Evolutionary conservation across 2,888 invertebrate genomes (phyloP).

Genomic region (Tipula helvola): DNA sequence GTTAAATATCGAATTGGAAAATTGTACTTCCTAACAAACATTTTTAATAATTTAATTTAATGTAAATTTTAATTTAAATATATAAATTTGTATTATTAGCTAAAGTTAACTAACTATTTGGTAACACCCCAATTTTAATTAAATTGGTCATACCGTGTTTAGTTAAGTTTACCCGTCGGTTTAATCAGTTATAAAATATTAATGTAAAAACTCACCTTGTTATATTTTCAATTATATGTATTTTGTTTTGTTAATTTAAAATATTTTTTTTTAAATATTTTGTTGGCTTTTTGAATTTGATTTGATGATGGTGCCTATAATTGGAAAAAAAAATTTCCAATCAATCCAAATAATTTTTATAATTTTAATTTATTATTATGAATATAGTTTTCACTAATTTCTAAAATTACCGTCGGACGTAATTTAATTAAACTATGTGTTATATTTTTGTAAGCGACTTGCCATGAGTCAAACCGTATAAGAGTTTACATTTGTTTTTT

Average conservation of each 20-base stretch:
- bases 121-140: background rate
- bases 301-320: slow-evolving; percentile 5
- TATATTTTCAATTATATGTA: background rate
- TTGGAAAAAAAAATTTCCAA: background rate
- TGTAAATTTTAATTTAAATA: background rate
- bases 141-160: too few relatives aligned
- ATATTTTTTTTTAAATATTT: background rate
- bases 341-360: background rate
- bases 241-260: background rate
- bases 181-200: background rate
- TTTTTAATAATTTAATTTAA: too few relatives aligned
- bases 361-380: background rate
- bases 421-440: background rate
- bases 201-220: background rate
- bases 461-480: background rate
- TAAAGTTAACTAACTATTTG: background rate
- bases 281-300: background rate
- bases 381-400: background rate
- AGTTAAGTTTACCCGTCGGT: background rate
- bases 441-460: background rate
- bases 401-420: background rate
- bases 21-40: too few relatives aligned
- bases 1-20: too few relatives aligned
- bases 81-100: background rate
- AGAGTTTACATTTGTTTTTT: background rate